These are phyloP conservation scores for Agrochola litura DNA, from an alignment of 2,888 invertebrate species.

Conservation along the genomic window DNA sequence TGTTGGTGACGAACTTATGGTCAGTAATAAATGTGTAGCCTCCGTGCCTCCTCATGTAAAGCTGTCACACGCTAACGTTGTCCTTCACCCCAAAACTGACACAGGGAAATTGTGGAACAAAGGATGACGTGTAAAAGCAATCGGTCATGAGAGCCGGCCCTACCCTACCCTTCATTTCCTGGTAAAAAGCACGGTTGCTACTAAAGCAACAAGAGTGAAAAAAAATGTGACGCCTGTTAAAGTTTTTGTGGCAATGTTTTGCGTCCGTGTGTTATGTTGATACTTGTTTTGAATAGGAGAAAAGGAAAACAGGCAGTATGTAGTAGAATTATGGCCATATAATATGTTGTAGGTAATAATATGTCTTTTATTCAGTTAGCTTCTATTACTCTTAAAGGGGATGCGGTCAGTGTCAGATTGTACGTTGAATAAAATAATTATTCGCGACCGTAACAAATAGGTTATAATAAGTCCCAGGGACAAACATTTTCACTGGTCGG, in stretches of 20 bases:
- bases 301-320: not conserved
- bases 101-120: conserved; percentile 59
- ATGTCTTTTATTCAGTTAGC: no score
- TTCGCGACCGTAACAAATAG: no score
- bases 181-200: conserved; percentile 33
- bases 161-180: conserved; percentile 39
- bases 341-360: no score
- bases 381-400: no score
- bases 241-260: conserved; percentile 55
- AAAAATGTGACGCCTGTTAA: conserved; percentile 44
- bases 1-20: no score
- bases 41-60: conserved; percentile 24
- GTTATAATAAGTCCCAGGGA: no score
- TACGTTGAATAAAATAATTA: no score
- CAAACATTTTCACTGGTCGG: no score
- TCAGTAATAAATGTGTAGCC: conserved; percentile 30
- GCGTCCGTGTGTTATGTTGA: not conserved
- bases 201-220: not conserved
- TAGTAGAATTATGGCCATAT: no score
- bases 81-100: conserved; percentile 52
- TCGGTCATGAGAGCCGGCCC: conserved; percentile 50
- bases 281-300: conserved; percentile 6
- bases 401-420: no score
- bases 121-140: conserved; percentile 51
- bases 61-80: conserved; percentile 33